Evolutionary conservation across 1,140 invertebrate species (phyloP).

Genomic region (Hermetia illucens): DNA sequence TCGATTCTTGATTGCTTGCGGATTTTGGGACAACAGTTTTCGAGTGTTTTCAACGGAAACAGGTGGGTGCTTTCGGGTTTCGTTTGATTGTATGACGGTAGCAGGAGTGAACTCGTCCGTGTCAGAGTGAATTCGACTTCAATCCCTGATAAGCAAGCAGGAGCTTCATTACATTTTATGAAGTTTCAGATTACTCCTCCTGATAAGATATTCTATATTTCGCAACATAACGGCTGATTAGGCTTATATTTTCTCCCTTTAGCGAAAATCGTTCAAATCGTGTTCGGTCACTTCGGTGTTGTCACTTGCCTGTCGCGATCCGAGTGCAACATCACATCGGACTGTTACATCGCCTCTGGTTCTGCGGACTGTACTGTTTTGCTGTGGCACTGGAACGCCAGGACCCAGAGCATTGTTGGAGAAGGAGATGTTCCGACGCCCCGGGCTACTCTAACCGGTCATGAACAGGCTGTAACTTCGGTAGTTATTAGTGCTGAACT

Average conservation of each 20-base stretch:
- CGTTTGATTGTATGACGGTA: no score
- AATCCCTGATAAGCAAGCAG: no score
- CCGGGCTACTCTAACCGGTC: conserved; percentile 89
- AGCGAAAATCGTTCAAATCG: conserved; percentile 94
- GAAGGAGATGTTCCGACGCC: conserved; percentile 91
- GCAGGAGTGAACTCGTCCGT: no score
- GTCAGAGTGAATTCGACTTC: no score
- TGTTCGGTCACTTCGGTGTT: conserved; percentile 97
- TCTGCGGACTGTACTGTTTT: conserved; percentile 95
- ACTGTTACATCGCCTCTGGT: conserved; percentile 96
- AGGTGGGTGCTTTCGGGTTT: no score
- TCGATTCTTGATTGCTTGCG: conserved; percentile 91
- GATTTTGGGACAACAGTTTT: conserved; percentile 99
- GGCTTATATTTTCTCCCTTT: no score
- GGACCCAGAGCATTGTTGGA: conserved; percentile 90
- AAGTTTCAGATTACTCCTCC: no score
- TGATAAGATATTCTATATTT: no score
- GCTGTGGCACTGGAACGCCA: conserved; percentile 96
- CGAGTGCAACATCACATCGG: conserved; percentile 95
- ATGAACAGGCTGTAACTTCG: conserved; percentile 87
- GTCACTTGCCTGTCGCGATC: conserved; percentile 93
- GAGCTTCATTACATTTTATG: no score
- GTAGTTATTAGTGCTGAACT: conserved; percentile 95
- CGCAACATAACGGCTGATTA: no score
- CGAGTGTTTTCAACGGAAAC: conserved; percentile 94